A percentile compares a stretch with the other conserved stretches of the same genome.
Evolutionary conservation across 2,797 vertebrate genomes (phyloP).

Genomic region (Geotrypetes seraphini): DNA sequence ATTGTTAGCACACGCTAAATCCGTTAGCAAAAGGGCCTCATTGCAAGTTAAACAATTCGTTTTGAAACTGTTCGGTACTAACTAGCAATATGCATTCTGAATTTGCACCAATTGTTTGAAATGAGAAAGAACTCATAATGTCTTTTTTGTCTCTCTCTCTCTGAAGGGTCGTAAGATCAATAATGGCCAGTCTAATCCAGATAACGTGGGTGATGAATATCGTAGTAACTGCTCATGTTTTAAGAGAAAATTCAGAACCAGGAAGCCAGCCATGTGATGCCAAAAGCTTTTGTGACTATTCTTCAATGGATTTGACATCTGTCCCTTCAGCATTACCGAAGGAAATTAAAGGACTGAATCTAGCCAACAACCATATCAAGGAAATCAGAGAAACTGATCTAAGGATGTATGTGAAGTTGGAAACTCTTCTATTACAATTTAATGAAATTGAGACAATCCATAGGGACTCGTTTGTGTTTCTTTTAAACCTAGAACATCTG

Average conservation of each 20-base stretch:
- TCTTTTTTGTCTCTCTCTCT: not conserved
- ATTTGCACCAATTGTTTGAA: no score
- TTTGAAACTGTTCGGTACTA: no score
- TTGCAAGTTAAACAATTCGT: no score
- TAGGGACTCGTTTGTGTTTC: constrained; percentile 33
- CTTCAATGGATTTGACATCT: constrained; percentile 19
- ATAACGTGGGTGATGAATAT: constrained; percentile 8
- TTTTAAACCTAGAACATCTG: constrained; percentile 44
- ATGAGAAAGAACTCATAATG: not conserved
- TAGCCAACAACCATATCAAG: constrained; percentile 53
- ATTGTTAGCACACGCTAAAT: no score
- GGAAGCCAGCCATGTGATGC: constrained; percentile 28
- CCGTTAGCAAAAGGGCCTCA: no score
- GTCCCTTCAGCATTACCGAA: constrained; percentile 36
- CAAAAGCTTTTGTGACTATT: constrained; percentile 44
- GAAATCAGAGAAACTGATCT: constrained; percentile 37
- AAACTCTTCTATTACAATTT: constrained; percentile 34
- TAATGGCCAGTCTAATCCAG: constrained; percentile 15
- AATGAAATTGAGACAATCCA: constrained; percentile 48
- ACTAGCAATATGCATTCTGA: no score
- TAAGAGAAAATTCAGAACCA: not conserved
- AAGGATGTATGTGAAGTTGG: constrained; percentile 32
- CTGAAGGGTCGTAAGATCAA: constrained; percentile 12
- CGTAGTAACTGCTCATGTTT: constrained; percentile 4
- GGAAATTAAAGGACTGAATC: constrained; percentile 33